Percentiles rank a stretch among this genome's conserved stretches.
Evolutionary conservation across 1,140 invertebrate species (phyloP).

Genomic region (Trichonephila inaurata): DNA sequence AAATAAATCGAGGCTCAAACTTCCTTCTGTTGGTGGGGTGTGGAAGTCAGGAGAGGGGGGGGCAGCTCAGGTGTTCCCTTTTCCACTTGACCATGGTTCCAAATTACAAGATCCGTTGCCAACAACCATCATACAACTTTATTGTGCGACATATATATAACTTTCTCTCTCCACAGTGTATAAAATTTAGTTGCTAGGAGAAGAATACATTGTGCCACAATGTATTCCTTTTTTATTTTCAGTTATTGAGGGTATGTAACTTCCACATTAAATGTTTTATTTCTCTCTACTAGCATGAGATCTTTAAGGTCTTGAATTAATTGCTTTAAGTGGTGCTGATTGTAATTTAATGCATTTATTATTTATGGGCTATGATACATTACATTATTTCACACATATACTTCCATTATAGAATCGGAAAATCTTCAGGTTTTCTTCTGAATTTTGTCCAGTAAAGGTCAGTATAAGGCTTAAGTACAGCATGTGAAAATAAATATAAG

Average conservation of each 20-base stretch:
- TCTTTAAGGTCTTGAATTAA: neutral
- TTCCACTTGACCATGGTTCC: neutral
- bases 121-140: too few species aligned
- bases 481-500: neutral
- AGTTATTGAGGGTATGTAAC: too few species aligned
- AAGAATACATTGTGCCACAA: too few species aligned
- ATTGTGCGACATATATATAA: too few species aligned
- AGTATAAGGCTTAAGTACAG: constrained; percentile 49
- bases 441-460: constrained; percentile 59
- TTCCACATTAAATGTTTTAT: too few species aligned
- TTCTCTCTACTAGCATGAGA: too few species aligned
- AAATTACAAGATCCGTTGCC: too few species aligned
- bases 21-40: neutral
- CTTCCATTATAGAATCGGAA: constrained; percentile 73
- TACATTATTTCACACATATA: constrained; percentile 40
- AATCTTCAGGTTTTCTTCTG: constrained; percentile 48
- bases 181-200: too few species aligned
- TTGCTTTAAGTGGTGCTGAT: constrained; percentile 4
- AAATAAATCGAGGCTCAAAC: too few species aligned
- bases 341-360: neutral
- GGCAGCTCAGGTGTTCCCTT: neutral
- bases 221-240: too few species aligned
- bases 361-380: constrained; percentile 53
- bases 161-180: too few species aligned
- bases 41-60: neutral